A percentile compares a stretch with the other conserved stretches of the same genome.
These are phyloP conservation scores for Delphinus delphis DNA, from an alignment of 2,113 vertebrate genomes.

Conservation along the genomic window DNA sequence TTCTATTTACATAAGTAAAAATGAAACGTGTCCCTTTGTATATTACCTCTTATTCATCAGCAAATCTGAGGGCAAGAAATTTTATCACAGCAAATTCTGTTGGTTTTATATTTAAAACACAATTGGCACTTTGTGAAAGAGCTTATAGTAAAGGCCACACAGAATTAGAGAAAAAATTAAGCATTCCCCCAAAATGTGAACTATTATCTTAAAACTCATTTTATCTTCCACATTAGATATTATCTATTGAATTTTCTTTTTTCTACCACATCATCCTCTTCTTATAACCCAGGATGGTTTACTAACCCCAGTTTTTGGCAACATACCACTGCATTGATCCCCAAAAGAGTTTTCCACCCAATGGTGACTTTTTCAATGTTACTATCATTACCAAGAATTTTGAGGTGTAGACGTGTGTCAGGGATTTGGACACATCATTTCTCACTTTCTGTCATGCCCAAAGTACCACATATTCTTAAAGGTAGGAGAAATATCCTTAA, in stretches of 20 bases:
- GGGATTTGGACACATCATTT: not conserved
- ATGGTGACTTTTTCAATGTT: not conserved
- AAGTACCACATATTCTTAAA: not conserved
- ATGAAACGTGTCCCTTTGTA: not conserved
- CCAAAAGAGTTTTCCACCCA: not conserved
- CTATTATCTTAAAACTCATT: not conserved
- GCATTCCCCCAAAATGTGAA: not conserved
- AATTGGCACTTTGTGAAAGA: not conserved
- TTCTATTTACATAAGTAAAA: not conserved
- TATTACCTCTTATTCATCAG: not conserved
- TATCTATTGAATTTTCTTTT: not conserved
- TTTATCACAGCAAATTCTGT: not conserved
- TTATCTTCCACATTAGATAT: not conserved
- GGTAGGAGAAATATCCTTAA: not conserved
- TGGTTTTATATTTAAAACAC: not conserved
- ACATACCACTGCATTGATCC: not conserved
- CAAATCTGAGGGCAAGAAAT: constrained; percentile 16
- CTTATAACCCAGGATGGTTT: not conserved
- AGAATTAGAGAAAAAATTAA: not conserved
- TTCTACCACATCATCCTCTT: not conserved
- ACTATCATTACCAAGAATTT: not conserved
- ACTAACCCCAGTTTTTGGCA: not conserved
- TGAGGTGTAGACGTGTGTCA: not conserved
- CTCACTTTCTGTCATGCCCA: not conserved
- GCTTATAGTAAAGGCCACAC: not conserved